phyloP scores from a whole-genome alignment of 1,140 invertebrate genomes.

The Xylocopa sonorina region DNA sequence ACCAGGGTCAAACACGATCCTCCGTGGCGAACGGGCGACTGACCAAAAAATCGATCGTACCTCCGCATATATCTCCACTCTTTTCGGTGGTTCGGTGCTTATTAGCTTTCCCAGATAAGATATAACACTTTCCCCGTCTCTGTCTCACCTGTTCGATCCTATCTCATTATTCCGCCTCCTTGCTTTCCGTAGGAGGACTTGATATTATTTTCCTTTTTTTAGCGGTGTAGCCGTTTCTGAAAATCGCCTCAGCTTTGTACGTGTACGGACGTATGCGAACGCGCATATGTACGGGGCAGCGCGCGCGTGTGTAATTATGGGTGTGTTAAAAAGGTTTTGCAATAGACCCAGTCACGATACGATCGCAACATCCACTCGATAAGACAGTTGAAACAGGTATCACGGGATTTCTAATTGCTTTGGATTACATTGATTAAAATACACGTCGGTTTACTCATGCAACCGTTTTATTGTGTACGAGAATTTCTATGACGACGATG shows the following conservation, averaged over 20 bases:
- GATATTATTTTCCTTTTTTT: no score
- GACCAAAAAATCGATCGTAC: slow-evolving; percentile 29
- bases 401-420: slow-evolving; percentile 47
- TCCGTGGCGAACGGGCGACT: slow-evolving; percentile 19
- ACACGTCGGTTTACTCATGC: slow-evolving; percentile 3
- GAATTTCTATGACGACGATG: not conserved
- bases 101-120: slow-evolving; percentile 39
- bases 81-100: slow-evolving; percentile 30
- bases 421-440: slow-evolving; percentile 33
- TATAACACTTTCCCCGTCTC: slow-evolving; percentile 7
- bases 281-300: no score
- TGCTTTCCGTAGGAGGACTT: no score
- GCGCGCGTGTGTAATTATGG: not conserved
- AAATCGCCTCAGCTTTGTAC: not conserved
- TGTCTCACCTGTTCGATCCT: not conserved
- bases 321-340: slow-evolving; percentile 11
- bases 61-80: slow-evolving; percentile 35
- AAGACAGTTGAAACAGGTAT: slow-evolving; percentile 20
- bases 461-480: not conserved
- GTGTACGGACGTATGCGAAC: not conserved
- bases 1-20: not conserved
- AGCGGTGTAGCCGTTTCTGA: not conserved
- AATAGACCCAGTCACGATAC: not conserved
- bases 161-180: no score
- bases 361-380: slow-evolving; percentile 2